Conservation (phyloP, 2,888 invertebrate species). For the Lasioglossum figueresi region DNA sequence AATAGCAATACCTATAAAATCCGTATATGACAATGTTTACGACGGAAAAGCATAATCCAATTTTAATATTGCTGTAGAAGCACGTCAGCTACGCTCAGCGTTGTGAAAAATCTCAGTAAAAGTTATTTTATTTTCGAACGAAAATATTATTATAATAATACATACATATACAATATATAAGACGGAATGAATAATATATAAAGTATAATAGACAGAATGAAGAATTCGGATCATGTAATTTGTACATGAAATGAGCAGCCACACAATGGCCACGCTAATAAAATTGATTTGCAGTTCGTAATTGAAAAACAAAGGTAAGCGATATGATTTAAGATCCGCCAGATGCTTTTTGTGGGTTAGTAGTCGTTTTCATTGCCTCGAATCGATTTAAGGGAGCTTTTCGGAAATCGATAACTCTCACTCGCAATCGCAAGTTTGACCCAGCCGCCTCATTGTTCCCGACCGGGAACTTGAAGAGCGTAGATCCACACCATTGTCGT, state of each 20-base stretch:
- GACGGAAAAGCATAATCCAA: no score
- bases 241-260: background rate
- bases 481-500: conserved; percentile 32
- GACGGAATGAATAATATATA: background rate
- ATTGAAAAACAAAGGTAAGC: conserved; percentile 46
- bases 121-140: no score
- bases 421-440: conserved; percentile 46
- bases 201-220: no score
- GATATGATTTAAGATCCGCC: conserved; percentile 37
- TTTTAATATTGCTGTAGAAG: no score
- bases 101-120: no score
- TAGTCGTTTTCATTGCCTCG: conserved; percentile 57
- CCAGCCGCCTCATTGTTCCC: conserved; percentile 49
- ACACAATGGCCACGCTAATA: background rate
- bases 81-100: no score
- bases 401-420: conserved; percentile 65
- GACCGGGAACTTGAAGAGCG: conserved; percentile 35
- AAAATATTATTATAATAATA: no score
- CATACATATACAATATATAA: no score
- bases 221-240: background rate
- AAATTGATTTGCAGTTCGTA: conserved; percentile 26
- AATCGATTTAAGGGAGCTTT: conserved; percentile 61
- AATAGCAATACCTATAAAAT: no score
- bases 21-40: no score
- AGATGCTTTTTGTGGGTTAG: conserved; percentile 3